Base-by-base conservation (phyloP, 23 tunicate genomes). In the Ciona savignyi region DNA sequence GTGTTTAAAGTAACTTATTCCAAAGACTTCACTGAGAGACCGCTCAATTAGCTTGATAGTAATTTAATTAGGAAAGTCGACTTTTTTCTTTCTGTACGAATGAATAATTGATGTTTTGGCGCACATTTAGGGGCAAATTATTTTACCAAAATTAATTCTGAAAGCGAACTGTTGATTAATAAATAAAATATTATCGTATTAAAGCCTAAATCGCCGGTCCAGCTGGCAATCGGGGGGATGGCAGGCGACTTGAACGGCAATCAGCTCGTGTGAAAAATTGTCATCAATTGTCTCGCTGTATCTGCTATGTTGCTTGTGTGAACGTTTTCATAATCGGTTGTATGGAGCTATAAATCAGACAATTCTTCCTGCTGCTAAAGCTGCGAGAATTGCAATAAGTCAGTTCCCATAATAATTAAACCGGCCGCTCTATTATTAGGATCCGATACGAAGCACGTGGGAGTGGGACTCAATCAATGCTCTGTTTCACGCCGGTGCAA, bases 381-480 rank as follows among this genome's bases (percentile, higher is more conserved):
- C 56, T 42, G 56, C 56, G 56, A 42, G 56, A 9, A 6, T 15
- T 42, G 56, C 56, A 42, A 15, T 6, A 42, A 42, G 56, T 15
- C 56, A 42, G 56, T 42, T 42, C 56, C 56, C 56, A 42, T 42
- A 42, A 42, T 42, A 42, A 42, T 42, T 42, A 42, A 42, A 42
- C 56, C 56, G 56, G 56, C 56, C 56, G 56, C 56, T 42, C 56
- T 42, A 42, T 42, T 42, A 42, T 42, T 42, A 42, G 56, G 56
- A 42, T 42, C 56, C 9, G 56, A 42, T 42, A 42, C 15, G 56
- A 15, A 6, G 56, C 56, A 15, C 56, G 56, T 42, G 56, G 56
- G 56, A 42, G 11, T 42, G 56, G 15, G 56, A 42, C 56, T 42
- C 56, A 42, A 42, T 42, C 56, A 42, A 15, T 9, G 11, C 56